A percentile compares a stretch with the other conserved stretches of the same genome.
phyloP scores from a whole-genome alignment of 1,140 invertebrate genomes.

The Pentalonia nigronervosa region DNA sequence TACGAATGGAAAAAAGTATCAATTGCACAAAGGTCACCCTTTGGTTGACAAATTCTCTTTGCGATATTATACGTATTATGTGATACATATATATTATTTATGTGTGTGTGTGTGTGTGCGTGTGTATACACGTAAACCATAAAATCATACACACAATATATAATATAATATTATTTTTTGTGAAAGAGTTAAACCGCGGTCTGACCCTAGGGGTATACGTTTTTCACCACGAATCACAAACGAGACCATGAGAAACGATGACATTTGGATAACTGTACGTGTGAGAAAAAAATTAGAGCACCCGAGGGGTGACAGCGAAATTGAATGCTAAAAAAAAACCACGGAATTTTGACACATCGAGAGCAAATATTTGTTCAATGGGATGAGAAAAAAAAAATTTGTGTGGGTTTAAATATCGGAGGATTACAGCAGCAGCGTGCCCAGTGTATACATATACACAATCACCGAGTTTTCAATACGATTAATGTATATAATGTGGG shows the following conservation, averaged over 20 bases:
- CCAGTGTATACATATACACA: not conserved
- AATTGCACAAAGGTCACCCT: conserved; percentile 39
- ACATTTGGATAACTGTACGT: conserved; percentile 37
- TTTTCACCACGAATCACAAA: conserved; percentile 24
- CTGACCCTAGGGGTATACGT: conserved; percentile 44
- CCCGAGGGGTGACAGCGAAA: conserved; percentile 35
- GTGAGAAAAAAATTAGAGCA: conserved; percentile 54
- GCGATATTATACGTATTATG: not conserved
- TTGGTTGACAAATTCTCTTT: conserved; percentile 46
- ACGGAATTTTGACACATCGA: conserved; percentile 45
- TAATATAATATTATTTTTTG: conserved; percentile 39
- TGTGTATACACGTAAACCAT: not conserved
- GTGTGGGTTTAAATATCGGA: conserved; percentile 41
- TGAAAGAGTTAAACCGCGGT: conserved; percentile 48
- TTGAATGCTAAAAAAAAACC: conserved; percentile 34
- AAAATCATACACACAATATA: conserved; percentile 3
- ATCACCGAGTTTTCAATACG: conserved; percentile 2
- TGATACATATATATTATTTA: too few species aligned
- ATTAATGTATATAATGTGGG: not conserved
- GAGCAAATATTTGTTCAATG: conserved; percentile 55
- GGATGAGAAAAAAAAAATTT: conserved; percentile 36
- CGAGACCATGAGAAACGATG: conserved; percentile 50
- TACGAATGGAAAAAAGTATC: conserved; percentile 22
- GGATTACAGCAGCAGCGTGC: not conserved
- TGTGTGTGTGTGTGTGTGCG: not conserved